Base-by-base conservation (phyloP, 1,140 invertebrate species). In the Papilio polytes region DNA sequence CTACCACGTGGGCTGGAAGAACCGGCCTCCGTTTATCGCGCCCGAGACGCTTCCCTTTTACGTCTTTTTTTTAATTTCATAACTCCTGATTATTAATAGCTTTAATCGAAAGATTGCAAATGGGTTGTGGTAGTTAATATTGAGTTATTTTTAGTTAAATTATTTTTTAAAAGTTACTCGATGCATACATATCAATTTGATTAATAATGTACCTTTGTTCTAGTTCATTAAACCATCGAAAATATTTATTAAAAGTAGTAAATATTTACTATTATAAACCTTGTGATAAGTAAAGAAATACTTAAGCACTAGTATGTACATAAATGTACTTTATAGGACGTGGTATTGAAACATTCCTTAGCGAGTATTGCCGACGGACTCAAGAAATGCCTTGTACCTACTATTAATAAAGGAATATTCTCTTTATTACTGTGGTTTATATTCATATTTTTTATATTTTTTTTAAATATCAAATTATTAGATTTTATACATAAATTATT, bases 1-100 rank as follows among this genome's bases (percentile, higher is more conserved):
- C 92, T 87, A 90, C 92, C 92, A 94, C 92, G 91, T 94, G 92
- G 92, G 92, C 84, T 88, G 88, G 82, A 82, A 81, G 86, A 82
- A 84, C 83, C 82, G 80, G 82, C 83, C 80, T 31, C 85, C 86
- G 84, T 85, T 91, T 92, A 90, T 91, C 91, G 89, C 77, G 72
- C 70, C 22, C 59, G 46, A 13, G 13, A 63, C 78, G 87, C 88
- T 91, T 91, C 87, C 88, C 90, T 86, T 85, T 89, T 88, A 88
- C 87, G 88, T 87, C 85, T 87, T 86, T 86, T 86, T 88, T 87
- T 84, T 84, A 85, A 84, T 85, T 88, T 84, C 84, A 84, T 53
- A 76, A 51, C 74, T 76, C 46, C 73, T 44, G 73, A 41, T 74
- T 22, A 7, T 46, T 74, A 44, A 74, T 74, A 20, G 8, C 41